Evolutionary conservation across 2,113 vertebrate genomes (phyloP).

Genomic region (Emydocephalus ijimae): DNA sequence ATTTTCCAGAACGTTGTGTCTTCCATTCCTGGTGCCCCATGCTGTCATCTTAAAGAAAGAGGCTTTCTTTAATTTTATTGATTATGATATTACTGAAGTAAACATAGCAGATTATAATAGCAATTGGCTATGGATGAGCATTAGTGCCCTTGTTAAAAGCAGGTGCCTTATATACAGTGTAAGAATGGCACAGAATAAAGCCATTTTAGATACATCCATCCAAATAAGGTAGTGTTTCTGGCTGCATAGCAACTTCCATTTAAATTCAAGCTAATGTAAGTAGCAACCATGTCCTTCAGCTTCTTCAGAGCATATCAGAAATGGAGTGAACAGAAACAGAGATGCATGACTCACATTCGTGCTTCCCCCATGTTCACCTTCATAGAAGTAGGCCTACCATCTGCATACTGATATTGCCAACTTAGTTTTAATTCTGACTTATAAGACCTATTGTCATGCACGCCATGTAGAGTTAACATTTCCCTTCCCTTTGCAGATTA

Average conservation of each 20-base stretch:
- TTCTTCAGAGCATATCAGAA: background rate
- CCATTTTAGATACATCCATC: background rate
- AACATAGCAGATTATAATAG: background rate
- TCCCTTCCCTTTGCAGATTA: background rate
- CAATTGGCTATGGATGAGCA: background rate
- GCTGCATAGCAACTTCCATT: background rate
- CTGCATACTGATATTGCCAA: background rate
- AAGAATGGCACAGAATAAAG: background rate
- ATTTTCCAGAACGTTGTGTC: background rate
- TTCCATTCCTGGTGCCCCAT: background rate
- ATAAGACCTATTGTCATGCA: background rate
- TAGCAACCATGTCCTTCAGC: background rate
- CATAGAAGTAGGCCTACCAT: background rate
- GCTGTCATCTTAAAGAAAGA: background rate
- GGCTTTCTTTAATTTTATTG: background rate
- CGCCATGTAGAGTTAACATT: background rate
- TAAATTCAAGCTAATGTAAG: background rate
- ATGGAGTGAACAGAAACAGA: background rate
- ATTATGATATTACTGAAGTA: background rate
- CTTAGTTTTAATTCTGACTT: background rate
- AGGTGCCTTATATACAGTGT: background rate
- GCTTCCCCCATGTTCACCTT: background rate
- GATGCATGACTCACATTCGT: background rate
- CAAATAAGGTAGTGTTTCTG: background rate
- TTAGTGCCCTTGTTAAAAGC: background rate